phyloP scores from a whole-genome alignment of 2,888 invertebrate species.

The Leptinotarsa tumamoca region DNA sequence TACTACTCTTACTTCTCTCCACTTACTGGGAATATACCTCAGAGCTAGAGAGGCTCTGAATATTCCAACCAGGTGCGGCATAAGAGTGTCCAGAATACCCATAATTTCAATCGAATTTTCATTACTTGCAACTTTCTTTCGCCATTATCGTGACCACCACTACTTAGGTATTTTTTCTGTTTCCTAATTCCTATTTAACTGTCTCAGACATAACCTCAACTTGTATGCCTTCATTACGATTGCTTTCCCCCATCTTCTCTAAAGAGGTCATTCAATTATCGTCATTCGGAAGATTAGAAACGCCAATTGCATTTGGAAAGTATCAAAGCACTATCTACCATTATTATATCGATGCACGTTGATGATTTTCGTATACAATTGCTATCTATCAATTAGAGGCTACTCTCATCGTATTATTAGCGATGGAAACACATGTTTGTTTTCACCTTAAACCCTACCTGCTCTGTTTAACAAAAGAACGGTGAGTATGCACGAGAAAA shows the following conservation, averaged over 20 bases:
- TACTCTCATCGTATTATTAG: not conserved
- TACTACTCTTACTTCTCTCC: too few species aligned
- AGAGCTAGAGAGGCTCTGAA: too few species aligned
- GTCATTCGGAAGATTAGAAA: conserved; percentile 12
- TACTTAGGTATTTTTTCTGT: too few species aligned
- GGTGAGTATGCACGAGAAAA: conserved; percentile 17
- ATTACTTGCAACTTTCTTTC: too few species aligned
- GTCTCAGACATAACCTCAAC: not conserved
- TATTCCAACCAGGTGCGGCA: too few species aligned
- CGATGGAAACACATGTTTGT: conserved; percentile 10
- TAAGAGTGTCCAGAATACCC: too few species aligned
- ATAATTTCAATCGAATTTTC: too few species aligned
- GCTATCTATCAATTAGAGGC: conserved; percentile 9
- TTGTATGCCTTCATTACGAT: not conserved
- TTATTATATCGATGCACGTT: conserved; percentile 11
- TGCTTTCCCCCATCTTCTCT: not conserved
- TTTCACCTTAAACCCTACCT: conserved; percentile 16
- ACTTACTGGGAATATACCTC: too few species aligned
- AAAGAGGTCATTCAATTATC: not conserved
- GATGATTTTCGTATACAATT: not conserved
- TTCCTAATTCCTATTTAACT: too few species aligned
- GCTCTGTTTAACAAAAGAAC: conserved; percentile 14
- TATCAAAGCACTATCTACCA: conserved; percentile 1
- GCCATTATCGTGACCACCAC: too few species aligned
- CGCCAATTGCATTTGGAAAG: conserved; percentile 16